phyloP scores from a whole-genome alignment of 2,888 invertebrate species.

The Catocala nupta region DNA sequence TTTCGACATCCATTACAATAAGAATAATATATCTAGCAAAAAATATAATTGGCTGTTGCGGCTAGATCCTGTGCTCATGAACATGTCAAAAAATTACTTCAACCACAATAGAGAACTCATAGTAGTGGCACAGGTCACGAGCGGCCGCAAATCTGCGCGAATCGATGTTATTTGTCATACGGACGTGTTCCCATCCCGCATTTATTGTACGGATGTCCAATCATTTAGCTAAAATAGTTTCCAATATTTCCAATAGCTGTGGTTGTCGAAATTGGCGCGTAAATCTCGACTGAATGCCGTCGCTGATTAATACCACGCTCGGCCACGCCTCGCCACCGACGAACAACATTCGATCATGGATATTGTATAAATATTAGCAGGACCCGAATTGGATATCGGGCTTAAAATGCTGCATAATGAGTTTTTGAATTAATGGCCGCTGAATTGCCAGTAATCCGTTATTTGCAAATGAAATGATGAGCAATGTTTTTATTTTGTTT shows the following conservation, averaged over 20 bases:
- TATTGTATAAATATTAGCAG: constrained; percentile 1
- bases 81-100: no score
- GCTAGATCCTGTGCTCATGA: no score
- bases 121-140: constrained; percentile 1
- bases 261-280: constrained; percentile 33
- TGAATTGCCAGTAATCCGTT: constrained; percentile 18
- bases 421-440: constrained; percentile 5
- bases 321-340: constrained; percentile 19
- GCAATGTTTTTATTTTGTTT: no score
- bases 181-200: constrained; percentile 25
- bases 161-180: constrained; percentile 29
- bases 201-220: constrained; percentile 21
- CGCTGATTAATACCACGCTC: constrained; percentile 36
- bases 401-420: constrained; percentile 2
- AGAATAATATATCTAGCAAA: no score
- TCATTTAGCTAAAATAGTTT: constrained; percentile 39
- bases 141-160: constrained; percentile 18
- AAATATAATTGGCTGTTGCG: no score
- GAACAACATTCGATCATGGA: constrained; percentile 13
- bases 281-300: constrained; percentile 28
- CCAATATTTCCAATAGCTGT: constrained; percentile 36
- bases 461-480: constrained; percentile 4
- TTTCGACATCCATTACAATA: no score
- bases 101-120: no score
- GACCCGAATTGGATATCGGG: not conserved